Percentiles rank a stretch among this genome's conserved stretches.
These are phyloP conservation scores for Clarias batrachus DNA, from an alignment of 2,113 vertebrate genomes.

Conservation along the genomic window DNA sequence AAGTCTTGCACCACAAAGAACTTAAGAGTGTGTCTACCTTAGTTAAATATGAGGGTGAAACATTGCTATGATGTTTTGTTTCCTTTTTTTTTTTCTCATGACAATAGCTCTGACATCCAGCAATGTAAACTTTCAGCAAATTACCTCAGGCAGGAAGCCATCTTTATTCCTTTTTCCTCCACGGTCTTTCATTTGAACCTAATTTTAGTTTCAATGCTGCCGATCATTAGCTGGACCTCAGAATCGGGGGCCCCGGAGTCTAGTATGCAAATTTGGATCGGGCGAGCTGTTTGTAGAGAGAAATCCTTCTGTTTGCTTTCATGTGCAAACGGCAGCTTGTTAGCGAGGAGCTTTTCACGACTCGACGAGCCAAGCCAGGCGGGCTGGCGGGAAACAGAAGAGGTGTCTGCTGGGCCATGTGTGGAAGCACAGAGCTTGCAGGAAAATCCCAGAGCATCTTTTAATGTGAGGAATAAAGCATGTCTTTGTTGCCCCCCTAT, in stretches of 20 bases:
- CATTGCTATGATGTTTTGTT: not conserved
- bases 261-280: constrained; percentile 47
- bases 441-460: constrained; percentile 36
- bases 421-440: constrained; percentile 37
- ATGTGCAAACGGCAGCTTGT: constrained; percentile 56
- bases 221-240: constrained; percentile 38
- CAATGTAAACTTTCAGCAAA: constrained; percentile 10
- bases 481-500: constrained; percentile 26
- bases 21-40: not conserved
- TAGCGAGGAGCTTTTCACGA: constrained; percentile 47
- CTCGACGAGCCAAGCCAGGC: constrained; percentile 34
- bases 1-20: not conserved
- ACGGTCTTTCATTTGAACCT: constrained; percentile 27
- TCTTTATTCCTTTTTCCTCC: constrained; percentile 8
- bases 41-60: not conserved
- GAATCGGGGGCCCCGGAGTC: constrained; percentile 18
- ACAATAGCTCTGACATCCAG: constrained; percentile 26
- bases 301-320: constrained; percentile 53
- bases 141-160: constrained; percentile 6
- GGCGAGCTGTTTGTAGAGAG: constrained; percentile 33
- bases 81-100: not conserved
- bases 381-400: constrained; percentile 28
- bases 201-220: constrained; percentile 29
- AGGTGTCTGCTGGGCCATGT: constrained; percentile 42
- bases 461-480: constrained; percentile 36